Evolutionary conservation across 2,113 vertebrate species (phyloP).

Genomic region (Meles meles): DNA sequence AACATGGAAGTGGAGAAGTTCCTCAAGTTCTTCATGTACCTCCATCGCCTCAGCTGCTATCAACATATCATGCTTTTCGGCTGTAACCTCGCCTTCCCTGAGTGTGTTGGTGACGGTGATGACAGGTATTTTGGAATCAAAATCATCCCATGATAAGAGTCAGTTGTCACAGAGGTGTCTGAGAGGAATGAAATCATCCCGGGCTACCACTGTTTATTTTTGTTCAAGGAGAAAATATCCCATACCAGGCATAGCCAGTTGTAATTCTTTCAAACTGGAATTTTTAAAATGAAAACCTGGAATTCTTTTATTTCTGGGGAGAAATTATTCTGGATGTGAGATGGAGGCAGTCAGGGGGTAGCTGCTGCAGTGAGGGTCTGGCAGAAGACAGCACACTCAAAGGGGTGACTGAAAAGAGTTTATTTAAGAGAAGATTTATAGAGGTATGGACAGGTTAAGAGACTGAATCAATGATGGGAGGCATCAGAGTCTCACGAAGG

Average conservation of each 20-base stretch:
- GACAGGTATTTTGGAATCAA: slow-evolving; percentile 85
- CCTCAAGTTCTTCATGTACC: slow-evolving; percentile 96
- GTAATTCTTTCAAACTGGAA: not conserved
- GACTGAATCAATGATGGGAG: not conserved
- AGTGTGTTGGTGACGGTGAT: slow-evolving; percentile 84
- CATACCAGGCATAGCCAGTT: not conserved
- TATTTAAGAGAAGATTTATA: not conserved
- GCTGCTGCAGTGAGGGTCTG: not conserved
- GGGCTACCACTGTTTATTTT: not conserved
- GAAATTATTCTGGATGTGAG: not conserved
- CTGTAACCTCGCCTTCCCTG: slow-evolving; percentile 93
- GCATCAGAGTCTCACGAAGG: not conserved
- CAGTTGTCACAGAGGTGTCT: slow-evolving; percentile 54
- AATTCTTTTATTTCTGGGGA: slow-evolving; percentile 3
- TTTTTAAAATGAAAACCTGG: not conserved
- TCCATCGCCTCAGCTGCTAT: slow-evolving; percentile 93
- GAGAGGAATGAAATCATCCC: slow-evolving; percentile 36
- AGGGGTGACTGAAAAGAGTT: not conserved
- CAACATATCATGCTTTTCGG: slow-evolving; percentile 97
- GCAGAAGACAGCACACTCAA: not conserved
- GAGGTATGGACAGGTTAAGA: not conserved
- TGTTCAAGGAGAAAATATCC: not conserved
- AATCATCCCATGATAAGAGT: slow-evolving; percentile 55
- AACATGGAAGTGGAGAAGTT: slow-evolving; percentile 93
- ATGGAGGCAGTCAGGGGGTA: not conserved